A percentile compares a stretch with the other conserved stretches of the same genome.
Conservation (phyloP, 2,113 vertebrate species). For the Actinemys pallida region DNA sequence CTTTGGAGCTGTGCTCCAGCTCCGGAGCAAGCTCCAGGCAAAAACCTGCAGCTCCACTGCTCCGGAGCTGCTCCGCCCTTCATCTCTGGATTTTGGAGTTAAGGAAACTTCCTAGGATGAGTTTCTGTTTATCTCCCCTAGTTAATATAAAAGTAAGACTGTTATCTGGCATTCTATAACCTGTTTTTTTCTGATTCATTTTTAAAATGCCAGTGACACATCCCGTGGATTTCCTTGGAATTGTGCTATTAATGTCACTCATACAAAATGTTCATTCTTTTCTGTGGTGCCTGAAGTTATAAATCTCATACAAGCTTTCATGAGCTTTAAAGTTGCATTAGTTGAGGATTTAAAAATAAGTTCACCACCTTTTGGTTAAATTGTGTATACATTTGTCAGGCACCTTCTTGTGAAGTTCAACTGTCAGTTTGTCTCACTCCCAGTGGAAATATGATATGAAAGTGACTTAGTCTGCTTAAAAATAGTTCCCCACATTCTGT, state of each 20-base stretch:
- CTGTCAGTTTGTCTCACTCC: background rate
- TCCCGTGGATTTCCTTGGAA: fast-evolving
- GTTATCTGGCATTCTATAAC: background rate
- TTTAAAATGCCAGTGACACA: fast-evolving
- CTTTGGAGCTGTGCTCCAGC: too few relatives aligned
- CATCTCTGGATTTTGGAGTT: background rate
- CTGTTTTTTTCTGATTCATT: background rate
- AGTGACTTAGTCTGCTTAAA: background rate
- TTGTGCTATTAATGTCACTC: background rate
- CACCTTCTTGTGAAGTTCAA: background rate
- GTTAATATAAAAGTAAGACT: background rate
- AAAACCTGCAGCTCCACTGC: too few relatives aligned
- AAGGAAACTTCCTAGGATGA: background rate
- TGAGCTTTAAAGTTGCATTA: background rate
- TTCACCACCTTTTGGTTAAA: background rate
- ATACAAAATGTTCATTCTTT: fast-evolving
- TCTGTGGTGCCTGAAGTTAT: background rate
- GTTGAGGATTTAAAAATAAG: conserved; percentile 25
- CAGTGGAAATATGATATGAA: background rate
- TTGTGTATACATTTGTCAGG: background rate
- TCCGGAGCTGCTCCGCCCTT: too few relatives aligned
- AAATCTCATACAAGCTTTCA: background rate
- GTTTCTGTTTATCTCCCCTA: background rate
- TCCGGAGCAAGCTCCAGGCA: too few relatives aligned
- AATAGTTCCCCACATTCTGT: background rate